Conservation (phyloP, 2,797 vertebrate genomes). For the Ambastaia sidthimunki region DNA sequence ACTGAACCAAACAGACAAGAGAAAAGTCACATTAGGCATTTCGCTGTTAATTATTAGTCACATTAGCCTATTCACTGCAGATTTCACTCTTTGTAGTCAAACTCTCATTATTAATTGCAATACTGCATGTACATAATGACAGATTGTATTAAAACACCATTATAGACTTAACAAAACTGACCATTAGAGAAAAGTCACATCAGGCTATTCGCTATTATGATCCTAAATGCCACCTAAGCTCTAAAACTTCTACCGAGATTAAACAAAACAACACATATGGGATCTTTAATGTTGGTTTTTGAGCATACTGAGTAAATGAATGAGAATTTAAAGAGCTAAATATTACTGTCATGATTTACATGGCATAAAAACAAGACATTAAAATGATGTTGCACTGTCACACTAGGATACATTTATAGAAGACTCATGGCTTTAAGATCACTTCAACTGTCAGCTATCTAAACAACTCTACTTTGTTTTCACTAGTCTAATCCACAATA, state of each 20-base stretch:
- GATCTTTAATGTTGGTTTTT: slow-evolving; percentile 3
- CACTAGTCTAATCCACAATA: slow-evolving; percentile 43
- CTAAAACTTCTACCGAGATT: slow-evolving; percentile 36
- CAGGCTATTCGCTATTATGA: slow-evolving; percentile 45
- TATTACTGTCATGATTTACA: slow-evolving; percentile 16
- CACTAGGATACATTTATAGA: slow-evolving; percentile 33
- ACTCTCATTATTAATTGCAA: not conserved
- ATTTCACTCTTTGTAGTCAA: not conserved
- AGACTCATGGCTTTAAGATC: slow-evolving; percentile 49
- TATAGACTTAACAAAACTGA: slow-evolving; percentile 37
- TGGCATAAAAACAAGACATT: slow-evolving; percentile 31
- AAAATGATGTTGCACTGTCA: slow-evolving; percentile 9
- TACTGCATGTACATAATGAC: slow-evolving; percentile 4
- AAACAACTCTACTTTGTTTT: slow-evolving; percentile 28
- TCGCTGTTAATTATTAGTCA: slow-evolving; percentile 13
- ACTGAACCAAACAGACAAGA: slow-evolving; percentile 26
- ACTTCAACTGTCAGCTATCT: slow-evolving; percentile 41
- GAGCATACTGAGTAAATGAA: not conserved
- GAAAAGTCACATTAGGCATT: slow-evolving; percentile 43
- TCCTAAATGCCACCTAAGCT: slow-evolving; percentile 26
- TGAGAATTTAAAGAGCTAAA: not conserved
- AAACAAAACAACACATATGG: slow-evolving; percentile 26
- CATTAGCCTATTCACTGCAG: not conserved
- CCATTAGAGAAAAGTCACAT: slow-evolving; percentile 33
- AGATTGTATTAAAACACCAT: slow-evolving; percentile 28